phyloP scores from a whole-genome alignment of 2,888 invertebrate genomes.

The Machimus rusticus region DNA sequence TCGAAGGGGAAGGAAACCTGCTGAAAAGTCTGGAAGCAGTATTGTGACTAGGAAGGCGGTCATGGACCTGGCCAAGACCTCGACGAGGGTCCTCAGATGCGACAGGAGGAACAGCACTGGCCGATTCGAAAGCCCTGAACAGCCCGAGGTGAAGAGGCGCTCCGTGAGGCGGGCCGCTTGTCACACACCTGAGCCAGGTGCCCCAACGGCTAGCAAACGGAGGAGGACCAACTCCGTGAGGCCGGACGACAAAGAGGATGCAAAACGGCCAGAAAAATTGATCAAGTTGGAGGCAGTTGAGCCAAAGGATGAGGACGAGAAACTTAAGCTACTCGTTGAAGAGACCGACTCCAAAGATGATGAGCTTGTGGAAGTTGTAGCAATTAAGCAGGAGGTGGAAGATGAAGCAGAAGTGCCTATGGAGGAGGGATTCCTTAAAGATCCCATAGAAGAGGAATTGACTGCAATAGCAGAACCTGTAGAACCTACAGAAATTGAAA shows the following conservation, averaged over 20 bases:
- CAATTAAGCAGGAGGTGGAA: slow-evolving; percentile 66
- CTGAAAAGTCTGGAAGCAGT: slow-evolving; percentile 42
- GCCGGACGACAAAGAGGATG: slow-evolving; percentile 36
- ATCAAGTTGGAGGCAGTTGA: slow-evolving; percentile 22
- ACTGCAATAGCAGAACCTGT: not conserved
- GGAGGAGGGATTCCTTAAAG: not conserved
- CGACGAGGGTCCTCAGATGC: slow-evolving; percentile 45
- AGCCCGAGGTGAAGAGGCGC: not conserved
- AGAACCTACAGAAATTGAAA: not conserved
- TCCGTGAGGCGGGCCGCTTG: not conserved
- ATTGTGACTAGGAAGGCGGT: slow-evolving; percentile 47
- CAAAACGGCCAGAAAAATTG: not conserved
- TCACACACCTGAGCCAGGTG: slow-evolving; percentile 5
- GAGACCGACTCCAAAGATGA: slow-evolving; percentile 33
- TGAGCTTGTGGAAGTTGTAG: slow-evolving; percentile 61
- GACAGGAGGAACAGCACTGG: slow-evolving; percentile 12
- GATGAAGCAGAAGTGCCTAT: slow-evolving; percentile 50
- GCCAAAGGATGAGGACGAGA: slow-evolving; percentile 4
- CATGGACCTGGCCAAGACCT: slow-evolving; percentile 51
- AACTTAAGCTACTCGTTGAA: not conserved
- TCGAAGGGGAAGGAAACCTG: slow-evolving; percentile 44
- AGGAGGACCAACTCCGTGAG: slow-evolving; percentile 27
- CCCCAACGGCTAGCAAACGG: not conserved
- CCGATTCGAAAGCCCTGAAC: not conserved
- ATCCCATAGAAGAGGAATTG: not conserved